phyloP scores from a whole-genome alignment of 2,113 vertebrate species.

The Tachuris rubrigastra region DNA sequence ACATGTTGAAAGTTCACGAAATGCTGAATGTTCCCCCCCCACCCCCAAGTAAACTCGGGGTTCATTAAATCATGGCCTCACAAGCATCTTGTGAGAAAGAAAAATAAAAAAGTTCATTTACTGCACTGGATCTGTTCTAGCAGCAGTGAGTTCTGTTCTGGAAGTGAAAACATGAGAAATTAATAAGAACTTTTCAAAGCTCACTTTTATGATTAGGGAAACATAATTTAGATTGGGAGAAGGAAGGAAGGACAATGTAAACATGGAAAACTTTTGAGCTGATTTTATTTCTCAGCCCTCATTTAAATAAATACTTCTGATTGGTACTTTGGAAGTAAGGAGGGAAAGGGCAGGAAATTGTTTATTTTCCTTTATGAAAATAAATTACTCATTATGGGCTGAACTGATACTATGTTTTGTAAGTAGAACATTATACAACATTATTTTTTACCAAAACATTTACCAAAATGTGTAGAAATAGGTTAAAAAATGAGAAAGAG shows the following conservation, averaged over 20 bases:
- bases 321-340: background rate
- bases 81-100: background rate
- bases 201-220: background rate
- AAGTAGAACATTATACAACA: too few species aligned
- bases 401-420: background rate
- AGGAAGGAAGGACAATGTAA: background rate
- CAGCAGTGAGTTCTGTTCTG: background rate
- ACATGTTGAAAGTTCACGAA: background rate
- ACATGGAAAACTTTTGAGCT: background rate
- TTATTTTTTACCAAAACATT: too few species aligned
- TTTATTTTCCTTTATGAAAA: background rate
- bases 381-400: background rate
- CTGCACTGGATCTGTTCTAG: background rate
- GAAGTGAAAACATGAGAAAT: background rate
- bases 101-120: background rate
- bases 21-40: background rate
- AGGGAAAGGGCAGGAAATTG: background rate
- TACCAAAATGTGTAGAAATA: background rate
- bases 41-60: background rate
- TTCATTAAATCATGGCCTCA: background rate
- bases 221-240: background rate
- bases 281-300: background rate
- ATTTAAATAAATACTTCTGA: background rate
- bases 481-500: background rate
- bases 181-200: background rate